phyloP scores from a whole-genome alignment of 30 jellyfish, hydroid and myxozoan genomes.

The Cassiopea xamachana region DNA sequence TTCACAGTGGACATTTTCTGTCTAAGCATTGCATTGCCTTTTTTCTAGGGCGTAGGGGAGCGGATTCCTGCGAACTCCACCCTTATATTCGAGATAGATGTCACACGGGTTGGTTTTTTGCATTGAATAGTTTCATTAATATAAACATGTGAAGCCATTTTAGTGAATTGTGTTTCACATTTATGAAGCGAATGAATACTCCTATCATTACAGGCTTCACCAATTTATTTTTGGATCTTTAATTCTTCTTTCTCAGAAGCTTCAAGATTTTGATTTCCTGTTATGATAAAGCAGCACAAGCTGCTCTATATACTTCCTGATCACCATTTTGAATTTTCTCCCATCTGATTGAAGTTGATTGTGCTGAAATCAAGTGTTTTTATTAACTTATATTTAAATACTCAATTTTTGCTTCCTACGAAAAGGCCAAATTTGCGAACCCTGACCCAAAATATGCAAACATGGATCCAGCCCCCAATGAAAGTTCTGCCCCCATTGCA shows the following conservation, averaged over 20 bases:
- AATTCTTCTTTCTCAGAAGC: too few species aligned
- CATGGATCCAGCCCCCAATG: slow-evolving; percentile 42
- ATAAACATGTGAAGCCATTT: too few species aligned
- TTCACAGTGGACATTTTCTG: not conserved
- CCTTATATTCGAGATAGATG: slow-evolving; percentile 74
- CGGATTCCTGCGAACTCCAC: slow-evolving; percentile 88
- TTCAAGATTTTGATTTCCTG: too few species aligned
- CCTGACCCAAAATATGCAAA: slow-evolving; percentile 69
- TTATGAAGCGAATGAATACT: too few species aligned
- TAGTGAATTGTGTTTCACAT: not conserved
- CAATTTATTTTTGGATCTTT: too few species aligned
- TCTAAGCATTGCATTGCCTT: not conserved
- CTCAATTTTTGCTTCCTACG: not conserved
- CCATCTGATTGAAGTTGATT: too few species aligned
- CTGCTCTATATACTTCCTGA: too few species aligned
- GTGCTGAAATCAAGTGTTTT: not conserved
- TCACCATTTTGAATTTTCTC: too few species aligned
- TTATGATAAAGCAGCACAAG: too few species aligned
- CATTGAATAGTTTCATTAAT: not conserved
- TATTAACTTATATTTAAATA: too few species aligned
- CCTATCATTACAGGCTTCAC: too few species aligned
- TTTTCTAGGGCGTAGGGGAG: slow-evolving; percentile 79
- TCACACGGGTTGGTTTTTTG: slow-evolving; percentile 76
- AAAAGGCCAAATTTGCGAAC: slow-evolving; percentile 81
- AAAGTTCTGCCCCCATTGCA: slow-evolving; percentile 4